Percentiles rank a stretch among this genome's conserved stretches.
Evolutionary conservation across 1,140 invertebrate genomes (phyloP).

Genomic region (Mercenaria mercenaria): DNA sequence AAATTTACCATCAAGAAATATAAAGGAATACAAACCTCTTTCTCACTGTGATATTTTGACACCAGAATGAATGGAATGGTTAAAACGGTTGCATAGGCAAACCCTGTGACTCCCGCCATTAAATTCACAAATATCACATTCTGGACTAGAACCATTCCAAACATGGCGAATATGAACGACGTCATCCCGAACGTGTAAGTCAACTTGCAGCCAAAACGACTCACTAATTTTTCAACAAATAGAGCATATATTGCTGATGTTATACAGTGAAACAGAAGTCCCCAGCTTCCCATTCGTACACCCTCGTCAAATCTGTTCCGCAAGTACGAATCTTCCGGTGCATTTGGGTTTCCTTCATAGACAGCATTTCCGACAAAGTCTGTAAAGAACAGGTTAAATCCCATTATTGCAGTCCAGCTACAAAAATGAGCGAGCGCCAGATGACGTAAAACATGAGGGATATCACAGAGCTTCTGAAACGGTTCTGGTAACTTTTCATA

Average conservation of each 20-base stretch:
- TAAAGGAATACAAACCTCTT: constrained; percentile 84
- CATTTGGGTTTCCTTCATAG: constrained; percentile 86
- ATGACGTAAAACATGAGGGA: constrained; percentile 84
- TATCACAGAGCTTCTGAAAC: constrained; percentile 76
- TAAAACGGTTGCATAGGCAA: constrained; percentile 86
- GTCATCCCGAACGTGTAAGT: constrained; percentile 86
- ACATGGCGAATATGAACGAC: constrained; percentile 85
- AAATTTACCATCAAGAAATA: too few species aligned
- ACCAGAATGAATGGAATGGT: constrained; percentile 87
- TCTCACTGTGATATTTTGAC: constrained; percentile 85
- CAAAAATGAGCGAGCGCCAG: constrained; percentile 84
- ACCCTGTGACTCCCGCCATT: constrained; percentile 86
- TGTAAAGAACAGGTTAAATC: constrained; percentile 87
- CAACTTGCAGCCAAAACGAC: constrained; percentile 81
- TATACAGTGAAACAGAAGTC: constrained; percentile 87
- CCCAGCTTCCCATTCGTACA: constrained; percentile 87
- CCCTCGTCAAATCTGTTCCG: constrained; percentile 86
- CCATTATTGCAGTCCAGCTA: constrained; percentile 86
- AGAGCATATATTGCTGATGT: constrained; percentile 86
- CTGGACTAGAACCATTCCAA: constrained; percentile 84
- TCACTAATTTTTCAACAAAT: constrained; percentile 85
- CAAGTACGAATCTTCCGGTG: constrained; percentile 79
- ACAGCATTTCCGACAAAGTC: constrained; percentile 87
- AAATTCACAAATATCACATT: constrained; percentile 85
- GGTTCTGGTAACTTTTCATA: constrained; percentile 77